Percentiles rank a stretch among this genome's conserved stretches.
phyloP scores from a whole-genome alignment of 2,888 invertebrate genomes.

The Lordiphosa fenestrarum region DNA sequence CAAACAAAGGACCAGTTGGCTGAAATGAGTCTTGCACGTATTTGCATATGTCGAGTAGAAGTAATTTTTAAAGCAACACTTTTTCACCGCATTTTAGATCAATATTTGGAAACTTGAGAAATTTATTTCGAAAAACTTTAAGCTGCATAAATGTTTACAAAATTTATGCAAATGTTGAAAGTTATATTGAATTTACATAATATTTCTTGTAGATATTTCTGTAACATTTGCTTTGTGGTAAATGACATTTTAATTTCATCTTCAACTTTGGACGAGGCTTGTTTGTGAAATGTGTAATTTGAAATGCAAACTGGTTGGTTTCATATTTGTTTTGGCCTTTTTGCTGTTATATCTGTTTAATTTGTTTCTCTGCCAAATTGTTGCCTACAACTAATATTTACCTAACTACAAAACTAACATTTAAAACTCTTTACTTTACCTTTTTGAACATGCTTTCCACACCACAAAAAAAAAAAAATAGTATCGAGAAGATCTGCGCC shows the following conservation, averaged over 20 bases:
- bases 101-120: too few species aligned
- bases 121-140: conserved; percentile 1
- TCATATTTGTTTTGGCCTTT: neutral
- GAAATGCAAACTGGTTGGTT: neutral
- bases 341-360: neutral
- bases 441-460: conserved; percentile 40
- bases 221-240: neutral
- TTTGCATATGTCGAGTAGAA: too few species aligned
- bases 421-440: conserved; percentile 3
- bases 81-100: neutral
- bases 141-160: conserved; percentile 10
- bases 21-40: neutral
- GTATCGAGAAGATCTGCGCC: conserved; percentile 83
- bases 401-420: neutral
- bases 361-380: conserved; percentile 38
- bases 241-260: neutral
- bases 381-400: conserved; percentile 36
- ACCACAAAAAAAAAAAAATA: conserved; percentile 26
- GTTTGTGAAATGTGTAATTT: too few species aligned
- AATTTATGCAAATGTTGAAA: conserved; percentile 7
- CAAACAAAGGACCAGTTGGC: conserved; percentile 6
- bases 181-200: conserved; percentile 4
- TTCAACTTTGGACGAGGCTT: neutral
- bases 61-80: conserved; percentile 17
- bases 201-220: conserved; percentile 1